Evolutionary conservation across 2,113 vertebrate species (phyloP).

Genomic region (Ameiurus melas): DNA sequence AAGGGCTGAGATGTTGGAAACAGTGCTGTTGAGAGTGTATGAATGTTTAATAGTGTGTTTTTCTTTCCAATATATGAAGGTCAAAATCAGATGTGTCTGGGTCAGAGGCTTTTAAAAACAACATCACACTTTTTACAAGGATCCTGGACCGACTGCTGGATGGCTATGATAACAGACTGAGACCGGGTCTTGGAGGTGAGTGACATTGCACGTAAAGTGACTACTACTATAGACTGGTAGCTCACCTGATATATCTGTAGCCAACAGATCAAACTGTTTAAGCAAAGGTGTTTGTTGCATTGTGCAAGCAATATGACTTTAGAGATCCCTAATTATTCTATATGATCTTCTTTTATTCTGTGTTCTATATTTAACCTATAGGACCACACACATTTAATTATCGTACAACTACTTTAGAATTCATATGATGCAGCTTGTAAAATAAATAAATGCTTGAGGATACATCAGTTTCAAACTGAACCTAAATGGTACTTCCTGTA

Average conservation of each 20-base stretch:
- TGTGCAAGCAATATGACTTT: not conserved
- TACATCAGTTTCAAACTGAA: not conserved
- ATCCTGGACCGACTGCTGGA: slow-evolving; percentile 90
- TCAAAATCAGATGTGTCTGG: slow-evolving; percentile 59
- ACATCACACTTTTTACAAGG: slow-evolving; percentile 89
- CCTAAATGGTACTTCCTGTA: not conserved
- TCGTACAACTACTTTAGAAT: not conserved
- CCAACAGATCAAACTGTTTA: not conserved
- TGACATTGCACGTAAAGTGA: not conserved
- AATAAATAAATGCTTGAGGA: not conserved
- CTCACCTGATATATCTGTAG: not conserved
- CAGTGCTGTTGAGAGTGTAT: not conserved
- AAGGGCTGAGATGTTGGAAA: not conserved
- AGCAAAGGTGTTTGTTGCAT: not conserved
- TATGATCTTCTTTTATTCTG: not conserved
- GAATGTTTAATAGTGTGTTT: slow-evolving; percentile 22
- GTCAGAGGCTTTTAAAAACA: slow-evolving; percentile 81
- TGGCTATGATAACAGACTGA: slow-evolving; percentile 88
- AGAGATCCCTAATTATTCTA: not conserved
- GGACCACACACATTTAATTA: not conserved
- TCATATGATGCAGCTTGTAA: not conserved
- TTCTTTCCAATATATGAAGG: slow-evolving; percentile 48
- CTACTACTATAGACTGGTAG: not conserved
- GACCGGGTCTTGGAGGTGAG: slow-evolving; percentile 79
- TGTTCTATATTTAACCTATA: not conserved